Evolutionary conservation across 2,888 invertebrate genomes (phyloP), one percentile per base, ranked within the genome.

Genomic region (Furcula furcula): DNA sequence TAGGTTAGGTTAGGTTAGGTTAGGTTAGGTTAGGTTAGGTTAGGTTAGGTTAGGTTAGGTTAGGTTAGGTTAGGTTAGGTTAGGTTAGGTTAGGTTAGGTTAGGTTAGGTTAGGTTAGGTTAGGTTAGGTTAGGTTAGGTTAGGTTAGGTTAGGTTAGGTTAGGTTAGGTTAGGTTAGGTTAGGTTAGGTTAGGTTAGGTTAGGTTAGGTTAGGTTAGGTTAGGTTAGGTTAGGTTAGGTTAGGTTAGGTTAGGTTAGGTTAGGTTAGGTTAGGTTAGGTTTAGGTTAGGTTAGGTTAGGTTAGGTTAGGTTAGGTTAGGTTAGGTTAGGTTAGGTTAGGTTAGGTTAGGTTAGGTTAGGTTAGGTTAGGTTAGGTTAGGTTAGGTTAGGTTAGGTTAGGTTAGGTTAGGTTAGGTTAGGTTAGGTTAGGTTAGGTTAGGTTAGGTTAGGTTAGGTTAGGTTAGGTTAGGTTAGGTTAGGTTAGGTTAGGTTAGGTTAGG

Each of bases 1-100:
- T n/a, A n/a, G n/a, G n/a, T n/a, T 40, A 34, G 44, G 37, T 44
- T 37, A 32, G 38, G 40, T 40, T 44, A 38, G 38, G 43, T 38
- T 19, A 19, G 18, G 18, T 19, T 36, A 41, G 40, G 40, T 21
- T 38, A 41, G 40, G 45, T 45, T 37, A 40, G 45, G 36, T 9
- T 35, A 31, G 34, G 42, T 35, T 19, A 31, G 29, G 38, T 32
- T 21, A 38, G 42, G 34, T 38, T n/a, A 36, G 36, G 44, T 36
- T 22, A 22, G 21, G 21, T 22, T 22, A 22, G 21, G 21, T 22
- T 20, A 20, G 10, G n/a, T 22, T 22, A 22, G 21, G 21, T 22
- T 20, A 20, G 10, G 21, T 9, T 40, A 36, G 45, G 43, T 38
- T 38, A n/a, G n/a, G n/a, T n/a, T n/a, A n/a, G n/a, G n/a, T n/a